Conservation (phyloP, 2,113 vertebrate species). For the Melanostigma gelatinosum region DNA sequence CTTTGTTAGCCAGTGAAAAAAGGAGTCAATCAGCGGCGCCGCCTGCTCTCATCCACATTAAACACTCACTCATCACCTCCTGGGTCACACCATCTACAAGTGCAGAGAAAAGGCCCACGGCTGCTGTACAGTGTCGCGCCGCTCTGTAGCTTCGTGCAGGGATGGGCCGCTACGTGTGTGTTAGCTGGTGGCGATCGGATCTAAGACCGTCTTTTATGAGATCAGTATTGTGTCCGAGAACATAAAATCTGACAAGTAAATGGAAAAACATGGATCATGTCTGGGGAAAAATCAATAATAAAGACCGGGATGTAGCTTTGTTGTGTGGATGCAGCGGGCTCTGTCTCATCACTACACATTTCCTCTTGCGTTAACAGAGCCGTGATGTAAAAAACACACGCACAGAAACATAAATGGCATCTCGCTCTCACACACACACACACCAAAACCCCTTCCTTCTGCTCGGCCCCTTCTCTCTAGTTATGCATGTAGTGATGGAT, state of each 20-base stretch:
- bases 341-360: slow-evolving; percentile 58
- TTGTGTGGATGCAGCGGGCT: slow-evolving; percentile 29
- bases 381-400: slow-evolving; percentile 30
- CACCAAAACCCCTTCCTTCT: neutral
- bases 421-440: neutral
- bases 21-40: slow-evolving; percentile 24
- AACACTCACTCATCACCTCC: slow-evolving; percentile 24
- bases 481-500: slow-evolving; percentile 51
- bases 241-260: slow-evolving; percentile 80
- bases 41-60: slow-evolving; percentile 25
- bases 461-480: neutral
- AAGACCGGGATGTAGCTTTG: slow-evolving; percentile 53
- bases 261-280: slow-evolving; percentile 77
- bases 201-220: slow-evolving; percentile 65
- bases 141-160: slow-evolving; percentile 5
- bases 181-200: slow-evolving; percentile 55
- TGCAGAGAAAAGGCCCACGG: slow-evolving; percentile 40
- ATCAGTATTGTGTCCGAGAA: slow-evolving; percentile 68
- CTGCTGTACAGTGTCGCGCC: neutral
- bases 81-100: slow-evolving; percentile 19
- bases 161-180: slow-evolving; percentile 48
- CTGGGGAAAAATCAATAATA: slow-evolving; percentile 67
- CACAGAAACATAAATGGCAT: slow-evolving; percentile 8
- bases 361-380: slow-evolving; percentile 67
- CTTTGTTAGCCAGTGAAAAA: slow-evolving; percentile 62